These are phyloP conservation scores for Synanthedon tipuliformis DNA, from an alignment of 2,888 invertebrate species.

Conservation along the genomic window DNA sequence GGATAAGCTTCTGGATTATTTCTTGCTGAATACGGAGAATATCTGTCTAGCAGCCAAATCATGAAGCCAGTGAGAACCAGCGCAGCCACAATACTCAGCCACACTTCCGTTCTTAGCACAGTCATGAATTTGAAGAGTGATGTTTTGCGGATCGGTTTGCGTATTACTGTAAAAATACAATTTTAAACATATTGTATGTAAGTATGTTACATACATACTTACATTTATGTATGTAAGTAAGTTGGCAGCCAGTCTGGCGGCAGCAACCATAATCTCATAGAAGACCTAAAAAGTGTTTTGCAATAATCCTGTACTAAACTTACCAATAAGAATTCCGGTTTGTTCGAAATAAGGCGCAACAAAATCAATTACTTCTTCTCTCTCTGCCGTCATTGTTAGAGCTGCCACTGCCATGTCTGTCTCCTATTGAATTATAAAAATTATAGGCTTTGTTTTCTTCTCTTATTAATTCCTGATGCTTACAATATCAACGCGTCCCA, in stretches of 20 bases:
- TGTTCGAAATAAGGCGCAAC: constrained; percentile 93
- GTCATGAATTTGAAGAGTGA: constrained; percentile 95
- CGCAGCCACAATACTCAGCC: constrained; percentile 89
- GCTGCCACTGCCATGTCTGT: constrained; percentile 87
- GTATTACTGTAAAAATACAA: constrained; percentile 73
- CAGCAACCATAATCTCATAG: too few species aligned
- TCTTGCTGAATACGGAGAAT: constrained; percentile 88
- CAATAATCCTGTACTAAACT: constrained; percentile 7
- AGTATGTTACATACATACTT: too few species aligned
- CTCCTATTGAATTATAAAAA: constrained; percentile 62
- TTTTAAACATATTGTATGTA: neutral
- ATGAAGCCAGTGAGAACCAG: constrained; percentile 84
- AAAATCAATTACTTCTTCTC: constrained; percentile 91
- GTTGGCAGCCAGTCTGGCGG: neutral
- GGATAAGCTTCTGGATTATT: constrained; percentile 86
- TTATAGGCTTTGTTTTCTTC: too few species aligned
- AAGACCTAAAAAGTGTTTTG: too few species aligned
- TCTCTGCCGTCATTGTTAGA: constrained; percentile 89
- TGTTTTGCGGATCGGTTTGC: constrained; percentile 83
- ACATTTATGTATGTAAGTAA: too few species aligned
- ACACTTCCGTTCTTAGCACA: constrained; percentile 86
- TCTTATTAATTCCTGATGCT: too few species aligned
- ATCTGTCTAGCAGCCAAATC: constrained; percentile 90
- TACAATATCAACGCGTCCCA: too few species aligned
- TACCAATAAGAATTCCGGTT: constrained; percentile 90